Base-by-base conservation (phyloP, 2,888 invertebrate genomes). In the Heliconius sara region DNA sequence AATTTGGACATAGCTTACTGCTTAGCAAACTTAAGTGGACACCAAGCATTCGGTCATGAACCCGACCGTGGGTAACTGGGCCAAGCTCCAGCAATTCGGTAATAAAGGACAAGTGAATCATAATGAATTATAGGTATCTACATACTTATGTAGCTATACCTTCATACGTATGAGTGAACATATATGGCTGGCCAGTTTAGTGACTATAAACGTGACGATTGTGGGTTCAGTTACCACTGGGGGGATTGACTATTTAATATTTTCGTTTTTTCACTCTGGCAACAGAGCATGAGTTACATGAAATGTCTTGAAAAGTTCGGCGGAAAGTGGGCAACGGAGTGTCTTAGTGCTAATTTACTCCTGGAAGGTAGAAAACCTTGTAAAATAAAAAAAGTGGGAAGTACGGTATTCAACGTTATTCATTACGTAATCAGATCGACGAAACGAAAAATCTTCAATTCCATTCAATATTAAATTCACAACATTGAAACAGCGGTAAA, bases 41-140 rank as follows among this genome's bases (percentile, higher is more conserved):
- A 63, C 7, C 16, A 70, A 71, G 73, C 47, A 57, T 65, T 22
- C 34, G 76, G 77, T 75, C 79, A 65, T 81, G 81, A 79, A 74
- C 81, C 77, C 79, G 77, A 34, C 76, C 57, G 67, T 77, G 81
- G 79, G 72, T 79, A 79, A 81, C 57, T 77, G 70, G 74, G 81
- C 47, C 78, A 80, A 65, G 76, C 57, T 77, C 60, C 67, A 67
- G 73, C 73, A 78, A 68, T 78, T 73, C 74, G 74, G 78, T 72
- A 78, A 78, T 74, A 74, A 78, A 78, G 57, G 74, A 78, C 78
- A 78, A 78, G 63, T 74, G 66, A 67, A 67, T 76, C 67, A 67
- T 76, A 47, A 75, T 75, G 75, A 65, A 78, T 72, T 7, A 65
- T 66, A 63, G 43, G 39, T 72, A 52, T 39, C 43, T 68, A 39